A percentile compares a stretch with the other conserved stretches of the same genome.
phyloP scores from a whole-genome alignment of 2,888 invertebrate species.

The Leptinotarsa peninsularis region DNA sequence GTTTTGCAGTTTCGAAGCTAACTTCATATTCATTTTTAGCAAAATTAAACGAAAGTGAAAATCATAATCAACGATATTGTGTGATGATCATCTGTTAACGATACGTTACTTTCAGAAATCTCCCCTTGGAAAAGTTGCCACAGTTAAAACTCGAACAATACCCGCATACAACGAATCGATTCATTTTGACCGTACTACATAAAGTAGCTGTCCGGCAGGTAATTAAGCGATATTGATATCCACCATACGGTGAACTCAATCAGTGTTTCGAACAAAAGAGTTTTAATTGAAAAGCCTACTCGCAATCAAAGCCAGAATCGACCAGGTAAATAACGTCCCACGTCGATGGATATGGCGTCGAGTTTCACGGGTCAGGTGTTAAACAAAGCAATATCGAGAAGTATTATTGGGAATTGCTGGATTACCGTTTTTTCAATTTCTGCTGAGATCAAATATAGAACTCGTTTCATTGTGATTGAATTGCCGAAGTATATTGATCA shows the following conservation, averaged over 20 bases:
- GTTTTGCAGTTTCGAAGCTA: too few relatives aligned
- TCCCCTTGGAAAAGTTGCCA: too few relatives aligned
- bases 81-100: too few relatives aligned
- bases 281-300: conserved; percentile 9
- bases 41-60: too few relatives aligned
- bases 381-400: background rate
- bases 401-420: background rate
- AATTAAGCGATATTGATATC: conserved; percentile 6
- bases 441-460: too few relatives aligned
- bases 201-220: background rate
- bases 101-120: too few relatives aligned
- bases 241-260: conserved; percentile 7
- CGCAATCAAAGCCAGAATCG: background rate
- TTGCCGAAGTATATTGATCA: too few relatives aligned
- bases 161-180: background rate
- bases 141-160: too few relatives aligned
- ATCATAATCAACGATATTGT: too few relatives aligned
- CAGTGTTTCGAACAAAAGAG: conserved; percentile 4
- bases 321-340: conserved; percentile 5
- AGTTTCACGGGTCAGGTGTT: conserved; percentile 5
- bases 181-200: background rate
- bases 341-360: background rate
- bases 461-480: too few relatives aligned
- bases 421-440: background rate
- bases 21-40: too few relatives aligned